Conservation (phyloP, 2,888 invertebrate species). For the Tipula confusa region DNA sequence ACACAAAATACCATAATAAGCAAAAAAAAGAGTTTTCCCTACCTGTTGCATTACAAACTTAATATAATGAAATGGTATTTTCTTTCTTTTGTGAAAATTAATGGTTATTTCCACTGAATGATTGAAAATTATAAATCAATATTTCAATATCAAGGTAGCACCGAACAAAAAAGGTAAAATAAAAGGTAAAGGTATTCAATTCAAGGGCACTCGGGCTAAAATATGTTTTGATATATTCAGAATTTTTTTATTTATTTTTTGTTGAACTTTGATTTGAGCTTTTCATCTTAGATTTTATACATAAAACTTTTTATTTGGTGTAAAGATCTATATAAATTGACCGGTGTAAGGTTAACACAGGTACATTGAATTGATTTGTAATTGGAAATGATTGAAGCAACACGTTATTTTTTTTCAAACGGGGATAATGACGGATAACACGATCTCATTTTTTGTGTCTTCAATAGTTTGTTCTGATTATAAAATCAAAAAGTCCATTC, state of each 20-base stretch:
- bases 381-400: background rate
- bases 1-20: background rate
- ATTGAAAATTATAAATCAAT: background rate
- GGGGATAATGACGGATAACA: background rate
- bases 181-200: background rate
- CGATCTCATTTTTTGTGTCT: background rate
- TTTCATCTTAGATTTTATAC: background rate
- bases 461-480: no score
- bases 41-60: background rate
- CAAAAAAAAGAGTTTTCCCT: no score
- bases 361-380: background rate
- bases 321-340: background rate
- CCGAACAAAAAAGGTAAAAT: background rate
- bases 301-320: no score
- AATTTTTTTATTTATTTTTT: background rate
- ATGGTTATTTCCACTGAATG: conserved; percentile 1
- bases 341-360: background rate
- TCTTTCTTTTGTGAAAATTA: background rate
- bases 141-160: background rate
- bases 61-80: background rate
- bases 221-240: background rate
- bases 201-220: background rate
- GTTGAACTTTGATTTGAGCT: conserved; percentile 12
- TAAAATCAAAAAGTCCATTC: background rate
- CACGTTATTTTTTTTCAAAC: background rate